phyloP scores from a whole-genome alignment of 2,888 invertebrate species.

The Vandiemenella viatica region DNA sequence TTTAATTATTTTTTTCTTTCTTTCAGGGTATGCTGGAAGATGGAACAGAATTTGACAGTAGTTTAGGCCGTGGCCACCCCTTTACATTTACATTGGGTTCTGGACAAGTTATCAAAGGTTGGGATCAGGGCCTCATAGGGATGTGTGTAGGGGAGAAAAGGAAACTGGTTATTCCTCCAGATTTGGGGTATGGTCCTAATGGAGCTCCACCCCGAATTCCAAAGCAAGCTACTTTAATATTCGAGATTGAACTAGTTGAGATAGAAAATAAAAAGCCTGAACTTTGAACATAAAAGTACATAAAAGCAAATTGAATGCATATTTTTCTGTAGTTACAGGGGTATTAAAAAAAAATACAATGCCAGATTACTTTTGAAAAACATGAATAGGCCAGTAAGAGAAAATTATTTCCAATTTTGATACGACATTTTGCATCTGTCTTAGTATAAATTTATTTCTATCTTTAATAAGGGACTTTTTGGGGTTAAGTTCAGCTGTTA shows the following conservation, averaged over 20 bases:
- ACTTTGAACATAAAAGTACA: conserved; percentile 17
- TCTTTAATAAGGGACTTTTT: no score
- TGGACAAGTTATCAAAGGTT: conserved; percentile 79
- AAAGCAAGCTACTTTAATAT: conserved; percentile 58
- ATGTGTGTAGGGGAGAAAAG: conserved; percentile 78
- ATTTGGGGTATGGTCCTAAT: conserved; percentile 65
- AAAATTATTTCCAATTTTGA: no score
- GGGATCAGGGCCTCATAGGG: conserved; percentile 77
- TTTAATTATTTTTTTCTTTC: conserved; percentile 3
- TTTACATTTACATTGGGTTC: conserved; percentile 67
- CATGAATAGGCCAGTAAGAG: no score
- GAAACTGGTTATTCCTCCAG: conserved; percentile 70
- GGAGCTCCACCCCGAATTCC: conserved; percentile 78
- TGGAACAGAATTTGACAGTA: conserved; percentile 77
- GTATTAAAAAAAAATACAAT: no score
- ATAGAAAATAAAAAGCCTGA: conserved; percentile 53
- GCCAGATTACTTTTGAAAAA: no score
- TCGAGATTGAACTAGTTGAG: conserved; percentile 65
- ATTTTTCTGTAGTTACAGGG: no score
- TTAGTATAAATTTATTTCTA: no score
- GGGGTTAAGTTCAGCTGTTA: no score
- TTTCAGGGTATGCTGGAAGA: conserved; percentile 65
- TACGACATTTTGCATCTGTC: no score
- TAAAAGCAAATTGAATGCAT: background rate
- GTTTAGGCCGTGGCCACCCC: conserved; percentile 54